Conservation (phyloP, 2,888 invertebrate species). For the Rhingia rostrata region DNA sequence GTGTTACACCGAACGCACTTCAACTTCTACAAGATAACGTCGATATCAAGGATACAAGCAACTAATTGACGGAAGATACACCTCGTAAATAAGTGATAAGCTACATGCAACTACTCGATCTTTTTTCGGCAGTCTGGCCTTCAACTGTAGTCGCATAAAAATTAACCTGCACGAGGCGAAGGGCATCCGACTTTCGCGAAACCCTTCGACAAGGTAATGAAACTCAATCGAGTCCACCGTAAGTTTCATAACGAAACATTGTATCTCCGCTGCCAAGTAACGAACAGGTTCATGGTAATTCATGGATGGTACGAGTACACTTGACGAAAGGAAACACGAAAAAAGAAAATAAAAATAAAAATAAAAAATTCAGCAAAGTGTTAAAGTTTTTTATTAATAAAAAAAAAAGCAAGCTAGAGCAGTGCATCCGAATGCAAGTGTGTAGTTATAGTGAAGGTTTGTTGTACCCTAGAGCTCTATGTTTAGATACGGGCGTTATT, state of each 20-base stretch:
- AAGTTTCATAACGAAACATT: constrained; percentile 15
- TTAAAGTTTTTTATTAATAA: neutral
- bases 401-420: neutral
- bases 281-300: constrained; percentile 54
- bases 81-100: constrained; percentile 57
- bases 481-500: too few species aligned
- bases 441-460: neutral
- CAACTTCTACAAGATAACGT: constrained; percentile 36
- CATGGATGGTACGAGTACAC: constrained; percentile 7
- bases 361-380: neutral
- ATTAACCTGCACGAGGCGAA: constrained; percentile 43
- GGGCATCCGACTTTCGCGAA: constrained; percentile 52
- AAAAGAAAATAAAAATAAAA: neutral
- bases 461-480: too few species aligned
- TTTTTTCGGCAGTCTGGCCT: constrained; percentile 52
- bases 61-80: constrained; percentile 67
- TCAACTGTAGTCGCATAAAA: constrained; percentile 34
- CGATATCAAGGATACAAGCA: constrained; percentile 58
- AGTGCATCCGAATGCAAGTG: neutral
- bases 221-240: constrained; percentile 40
- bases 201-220: constrained; percentile 45
- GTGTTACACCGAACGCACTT: constrained; percentile 21
- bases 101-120: constrained; percentile 23
- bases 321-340: neutral
- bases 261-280: neutral